phyloP scores from a whole-genome alignment of 1,140 invertebrate genomes.

The Brachionus paranguensis region DNA sequence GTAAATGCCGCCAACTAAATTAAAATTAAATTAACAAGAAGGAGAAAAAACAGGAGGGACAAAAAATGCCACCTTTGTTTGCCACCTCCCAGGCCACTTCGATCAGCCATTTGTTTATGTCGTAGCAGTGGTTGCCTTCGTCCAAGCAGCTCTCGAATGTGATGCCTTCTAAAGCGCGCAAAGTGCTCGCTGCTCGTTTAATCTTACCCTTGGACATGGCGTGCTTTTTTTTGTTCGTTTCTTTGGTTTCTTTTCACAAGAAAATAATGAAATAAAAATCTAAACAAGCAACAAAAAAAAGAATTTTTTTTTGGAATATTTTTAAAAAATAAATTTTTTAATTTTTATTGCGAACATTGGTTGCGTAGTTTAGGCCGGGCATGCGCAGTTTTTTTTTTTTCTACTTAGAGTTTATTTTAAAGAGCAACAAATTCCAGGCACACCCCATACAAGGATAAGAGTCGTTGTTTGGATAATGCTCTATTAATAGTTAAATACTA shows the following conservation, averaged over 20 bases:
- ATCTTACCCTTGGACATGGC: conserved; percentile 40
- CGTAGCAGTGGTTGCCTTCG: conserved; percentile 70
- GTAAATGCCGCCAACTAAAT: conserved; percentile 91
- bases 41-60: too few species aligned
- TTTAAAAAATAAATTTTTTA: neutral
- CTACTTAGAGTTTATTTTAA: neutral
- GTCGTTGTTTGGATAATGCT: neutral
- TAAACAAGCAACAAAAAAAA: neutral
- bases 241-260: neutral
- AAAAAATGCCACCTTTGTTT: conserved; percentile 69
- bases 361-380: neutral
- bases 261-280: too few species aligned
- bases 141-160: conserved; percentile 60
- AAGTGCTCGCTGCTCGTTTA: conserved; percentile 33
- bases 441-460: neutral
- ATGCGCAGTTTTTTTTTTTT: neutral
- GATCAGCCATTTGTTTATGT: conserved; percentile 89
- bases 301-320: neutral
- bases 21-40: conserved; percentile 41
- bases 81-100: conserved; percentile 90
- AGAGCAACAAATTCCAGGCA: neutral
- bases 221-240: neutral
- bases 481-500: neutral
- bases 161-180: conserved; percentile 14
- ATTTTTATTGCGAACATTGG: neutral